These are phyloP conservation scores for Lates calcarifer DNA, from an alignment of 2,113 vertebrate genomes.

Conservation along the genomic window DNA sequence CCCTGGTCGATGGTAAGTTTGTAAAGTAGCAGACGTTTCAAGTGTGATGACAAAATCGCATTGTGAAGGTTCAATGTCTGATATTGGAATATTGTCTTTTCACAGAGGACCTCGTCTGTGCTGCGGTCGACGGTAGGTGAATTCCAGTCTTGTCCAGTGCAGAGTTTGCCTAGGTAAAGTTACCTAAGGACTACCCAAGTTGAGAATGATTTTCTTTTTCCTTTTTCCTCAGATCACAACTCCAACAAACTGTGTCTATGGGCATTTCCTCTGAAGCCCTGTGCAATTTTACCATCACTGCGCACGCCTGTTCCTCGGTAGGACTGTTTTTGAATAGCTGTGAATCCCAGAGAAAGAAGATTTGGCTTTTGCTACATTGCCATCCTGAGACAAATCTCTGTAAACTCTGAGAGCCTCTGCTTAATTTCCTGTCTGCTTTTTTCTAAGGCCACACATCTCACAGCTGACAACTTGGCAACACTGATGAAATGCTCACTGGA, in stretches of 20 bases:
- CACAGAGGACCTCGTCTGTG: conserved; percentile 56
- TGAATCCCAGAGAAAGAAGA: not conserved
- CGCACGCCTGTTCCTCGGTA: conserved; percentile 68
- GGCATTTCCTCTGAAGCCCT: not conserved
- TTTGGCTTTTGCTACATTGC: not conserved
- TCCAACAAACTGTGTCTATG: not conserved
- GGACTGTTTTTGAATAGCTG: not conserved
- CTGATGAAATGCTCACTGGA: conserved; percentile 59
- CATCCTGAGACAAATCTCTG: not conserved
- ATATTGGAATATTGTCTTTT: conserved; percentile 20
- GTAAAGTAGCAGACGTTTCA: not conserved
- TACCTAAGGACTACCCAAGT: not conserved
- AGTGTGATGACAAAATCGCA: not conserved
- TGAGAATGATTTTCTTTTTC: not conserved
- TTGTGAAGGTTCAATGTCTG: not conserved
- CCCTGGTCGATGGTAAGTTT: conserved; percentile 60
- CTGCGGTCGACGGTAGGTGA: conserved; percentile 36
- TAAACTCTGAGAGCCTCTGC: not conserved
- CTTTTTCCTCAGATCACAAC: conserved; percentile 13
- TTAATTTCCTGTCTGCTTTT: not conserved
- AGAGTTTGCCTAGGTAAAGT: not conserved
- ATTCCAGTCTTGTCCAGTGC: not conserved
- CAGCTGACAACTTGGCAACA: conserved; percentile 39
- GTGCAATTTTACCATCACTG: conserved; percentile 57
- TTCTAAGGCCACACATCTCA: conserved; percentile 42